Percentiles rank a stretch among this genome's conserved stretches.
These are phyloP conservation scores for Perognathus longimembris DNA, from an alignment of 2,113 vertebrate species.

Conservation along the genomic window DNA sequence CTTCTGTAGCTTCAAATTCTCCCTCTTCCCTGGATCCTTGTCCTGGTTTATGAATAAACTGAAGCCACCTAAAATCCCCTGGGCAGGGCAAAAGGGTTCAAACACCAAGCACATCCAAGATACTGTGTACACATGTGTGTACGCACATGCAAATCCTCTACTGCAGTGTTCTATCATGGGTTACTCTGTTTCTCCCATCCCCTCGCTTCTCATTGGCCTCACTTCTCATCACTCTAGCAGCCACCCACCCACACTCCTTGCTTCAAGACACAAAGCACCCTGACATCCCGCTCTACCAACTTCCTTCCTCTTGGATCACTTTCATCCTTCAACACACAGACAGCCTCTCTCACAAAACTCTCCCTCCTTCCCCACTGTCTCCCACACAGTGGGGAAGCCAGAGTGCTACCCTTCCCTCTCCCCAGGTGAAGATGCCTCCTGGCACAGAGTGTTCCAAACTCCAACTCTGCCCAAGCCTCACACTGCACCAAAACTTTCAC, in stretches of 20 bases:
- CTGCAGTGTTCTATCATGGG: accelerated
- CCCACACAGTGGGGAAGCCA: neutral
- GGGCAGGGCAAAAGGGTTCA: neutral
- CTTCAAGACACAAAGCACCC: no score
- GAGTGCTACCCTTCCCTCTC: no score
- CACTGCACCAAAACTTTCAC: neutral
- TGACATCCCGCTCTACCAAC: accelerated
- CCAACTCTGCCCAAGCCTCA: neutral
- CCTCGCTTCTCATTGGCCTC: neutral
- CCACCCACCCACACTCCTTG: no score
- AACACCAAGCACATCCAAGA: neutral
- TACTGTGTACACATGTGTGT: accelerated
- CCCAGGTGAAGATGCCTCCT: neutral
- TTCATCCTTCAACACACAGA: neutral
- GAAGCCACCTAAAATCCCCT: neutral
- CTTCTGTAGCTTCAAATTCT: neutral
- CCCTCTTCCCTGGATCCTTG: neutral
- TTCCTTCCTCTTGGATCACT: neutral
- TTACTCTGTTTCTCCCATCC: no score
- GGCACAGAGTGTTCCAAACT: neutral
- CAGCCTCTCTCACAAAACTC: no score
- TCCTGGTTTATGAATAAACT: neutral
- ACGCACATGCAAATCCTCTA: neutral
- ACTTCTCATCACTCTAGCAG: neutral
- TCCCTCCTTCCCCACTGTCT: neutral